Evolutionary conservation across 2,888 invertebrate genomes (phyloP), one percentile per base, ranked within the genome.

Genomic region (Trissoscelio sp.): DNA sequence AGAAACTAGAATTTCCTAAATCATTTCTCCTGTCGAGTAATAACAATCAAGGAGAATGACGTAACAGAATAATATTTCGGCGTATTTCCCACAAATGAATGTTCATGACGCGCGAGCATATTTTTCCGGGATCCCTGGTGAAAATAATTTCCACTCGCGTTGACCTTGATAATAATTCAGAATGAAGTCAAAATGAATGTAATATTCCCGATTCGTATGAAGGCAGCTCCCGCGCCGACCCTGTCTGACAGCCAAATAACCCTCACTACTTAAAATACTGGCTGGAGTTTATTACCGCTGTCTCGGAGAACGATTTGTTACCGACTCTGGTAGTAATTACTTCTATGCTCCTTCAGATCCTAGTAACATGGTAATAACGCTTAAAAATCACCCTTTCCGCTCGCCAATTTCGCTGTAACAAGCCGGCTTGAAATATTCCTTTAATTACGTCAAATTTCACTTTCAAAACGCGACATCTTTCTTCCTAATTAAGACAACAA

Each of bases 191-290:
- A 58, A 64, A 66, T 75, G 48, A 58, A 66, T 75, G 51, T 67
- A 69, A 69, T 60, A 77, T 77, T 60, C 14, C 14, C 66, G 60
- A 60, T 77, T 77, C 31, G 55, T 62, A 64, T 42, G 74, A 44
- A 64, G 44, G 31, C 62, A 39, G 16, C 24, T 31, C 9, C 14
- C 14, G 16, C 66, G 72, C 74, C 58, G 48, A 82, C 73, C 83
- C 74, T 78, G 85, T 81, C 86, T 85, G 88, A 88, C 88, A 84
- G 85, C 79, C 85, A 87, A 88, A 86, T 84, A 87, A 88, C 87
- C 86, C 82, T 81, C 57, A 84, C 88, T 88, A 88, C 88, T 89
- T 88, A 86, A 87, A 88, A 86, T 85, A 85, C 85, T 82, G 79
- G 67, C 79, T 75, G 64, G 74, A 85, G 84, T 89, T 89, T 88